These are phyloP conservation scores for Notolepis coatsorum DNA, from an alignment of 2,797 vertebrate species.

Conservation along the genomic window DNA sequence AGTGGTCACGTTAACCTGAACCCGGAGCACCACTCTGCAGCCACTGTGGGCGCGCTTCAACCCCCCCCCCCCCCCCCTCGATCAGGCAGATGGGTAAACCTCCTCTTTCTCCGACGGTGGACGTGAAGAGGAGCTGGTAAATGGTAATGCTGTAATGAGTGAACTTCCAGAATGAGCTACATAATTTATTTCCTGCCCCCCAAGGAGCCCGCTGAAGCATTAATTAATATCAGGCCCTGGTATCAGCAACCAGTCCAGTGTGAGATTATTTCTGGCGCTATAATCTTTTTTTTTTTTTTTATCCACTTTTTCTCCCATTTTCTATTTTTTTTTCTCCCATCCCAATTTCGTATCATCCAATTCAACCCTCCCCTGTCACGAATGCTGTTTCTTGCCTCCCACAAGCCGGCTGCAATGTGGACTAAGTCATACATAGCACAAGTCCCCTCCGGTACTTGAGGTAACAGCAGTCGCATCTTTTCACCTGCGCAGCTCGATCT, in stretches of 20 bases:
- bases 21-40: conserved; percentile 54
- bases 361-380: too few species aligned
- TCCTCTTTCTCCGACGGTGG: conserved; percentile 59
- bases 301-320: too few species aligned
- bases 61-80: conserved; percentile 40
- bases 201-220: conserved; percentile 72
- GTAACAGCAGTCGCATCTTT: too few species aligned
- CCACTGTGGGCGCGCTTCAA: conserved; percentile 66
- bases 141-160: conserved; percentile 76
- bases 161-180: conserved; percentile 77
- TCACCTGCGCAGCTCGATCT: too few species aligned
- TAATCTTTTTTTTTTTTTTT: conserved; percentile 59
- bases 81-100: conserved; percentile 66
- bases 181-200: conserved; percentile 77
- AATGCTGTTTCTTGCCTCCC: too few species aligned
- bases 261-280: conserved; percentile 76
- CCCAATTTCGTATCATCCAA: too few species aligned
- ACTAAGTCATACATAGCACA: too few species aligned
- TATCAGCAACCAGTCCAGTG: conserved; percentile 73
- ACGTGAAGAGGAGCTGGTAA: conserved; percentile 68
- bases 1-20: conserved; percentile 59
- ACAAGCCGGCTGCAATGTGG: too few species aligned
- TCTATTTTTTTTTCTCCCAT: too few species aligned
- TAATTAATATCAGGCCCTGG: conserved; percentile 78
- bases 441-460: too few species aligned